phyloP scores from a whole-genome alignment of 1,140 invertebrate genomes.

The Dolichoris vasculosae region DNA sequence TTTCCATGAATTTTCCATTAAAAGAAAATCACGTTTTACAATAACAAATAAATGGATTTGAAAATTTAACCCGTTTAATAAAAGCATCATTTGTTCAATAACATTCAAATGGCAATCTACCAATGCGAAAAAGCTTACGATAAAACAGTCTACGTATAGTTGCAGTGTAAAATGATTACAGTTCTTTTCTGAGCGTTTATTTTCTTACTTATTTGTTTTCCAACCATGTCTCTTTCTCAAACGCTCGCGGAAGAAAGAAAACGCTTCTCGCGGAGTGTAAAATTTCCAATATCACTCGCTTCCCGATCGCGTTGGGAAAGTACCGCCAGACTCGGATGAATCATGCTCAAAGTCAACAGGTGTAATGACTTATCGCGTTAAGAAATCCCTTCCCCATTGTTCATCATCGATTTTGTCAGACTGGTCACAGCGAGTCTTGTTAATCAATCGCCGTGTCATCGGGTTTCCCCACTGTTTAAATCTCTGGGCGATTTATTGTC shows the following conservation, averaged over 20 bases:
- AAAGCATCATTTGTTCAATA: neutral
- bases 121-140: neutral
- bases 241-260: neutral
- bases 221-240: neutral
- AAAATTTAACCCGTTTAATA: too few relatives aligned
- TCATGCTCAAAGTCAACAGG: constrained; percentile 39
- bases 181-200: neutral
- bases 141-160: neutral
- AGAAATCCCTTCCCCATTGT: neutral
- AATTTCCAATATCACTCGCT: neutral
- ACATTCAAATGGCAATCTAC: neutral
- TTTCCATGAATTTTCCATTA: too few relatives aligned
- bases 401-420: constrained; percentile 13
- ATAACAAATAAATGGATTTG: too few relatives aligned
- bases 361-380: constrained; percentile 36
- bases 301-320: neutral
- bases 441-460: constrained; percentile 49
- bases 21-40: too few relatives aligned
- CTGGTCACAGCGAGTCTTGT: neutral
- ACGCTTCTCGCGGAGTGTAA: neutral
- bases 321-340: constrained; percentile 12
- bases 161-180: neutral
- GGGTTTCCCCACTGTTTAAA: constrained; percentile 26
- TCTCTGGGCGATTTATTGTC: constrained; percentile 39
- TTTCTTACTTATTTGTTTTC: neutral